Percentiles rank a stretch among this genome's conserved stretches.
phyloP scores from a whole-genome alignment of 1,140 invertebrate genomes.

The Tetramorium simillimum region DNA sequence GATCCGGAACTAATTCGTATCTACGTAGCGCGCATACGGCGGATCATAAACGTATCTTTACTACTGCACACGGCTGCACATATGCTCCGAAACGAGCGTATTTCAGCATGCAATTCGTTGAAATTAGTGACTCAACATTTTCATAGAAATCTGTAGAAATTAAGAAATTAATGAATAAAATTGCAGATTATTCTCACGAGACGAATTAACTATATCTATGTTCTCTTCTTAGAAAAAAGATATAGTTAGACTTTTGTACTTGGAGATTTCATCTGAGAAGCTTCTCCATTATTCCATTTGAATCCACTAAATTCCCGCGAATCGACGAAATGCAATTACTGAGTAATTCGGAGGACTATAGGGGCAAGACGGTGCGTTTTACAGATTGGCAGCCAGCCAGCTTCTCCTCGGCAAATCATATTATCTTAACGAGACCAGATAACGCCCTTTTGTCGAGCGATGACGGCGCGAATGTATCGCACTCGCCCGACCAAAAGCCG shows the following conservation, averaged over 20 bases:
- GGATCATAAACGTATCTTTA: constrained; percentile 34
- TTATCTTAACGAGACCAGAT: constrained; percentile 61
- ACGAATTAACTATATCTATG: background rate
- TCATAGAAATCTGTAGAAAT: background rate
- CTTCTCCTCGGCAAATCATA: constrained; percentile 52
- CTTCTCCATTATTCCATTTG: constrained; percentile 14
- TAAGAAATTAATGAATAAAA: background rate
- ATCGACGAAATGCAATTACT: constrained; percentile 49
- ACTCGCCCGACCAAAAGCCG: background rate
- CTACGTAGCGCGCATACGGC: background rate
- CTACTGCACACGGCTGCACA: constrained; percentile 6
- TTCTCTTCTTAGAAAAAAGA: background rate
- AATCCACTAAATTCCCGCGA: constrained; percentile 36
- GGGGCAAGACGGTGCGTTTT: constrained; percentile 45
- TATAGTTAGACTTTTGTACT: background rate
- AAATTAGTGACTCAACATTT: background rate
- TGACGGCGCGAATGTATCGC: constrained; percentile 24
- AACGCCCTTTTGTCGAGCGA: constrained; percentile 49
- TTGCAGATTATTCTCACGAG: background rate
- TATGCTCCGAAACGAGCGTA: background rate
- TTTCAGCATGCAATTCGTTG: background rate
- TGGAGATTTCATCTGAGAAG: background rate
- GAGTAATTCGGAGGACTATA: constrained; percentile 43
- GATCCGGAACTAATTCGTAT: background rate
- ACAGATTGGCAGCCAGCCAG: constrained; percentile 44